These are phyloP conservation scores for Serinus canaria DNA, from an alignment of 2,113 vertebrate genomes.

Conservation along the genomic window DNA sequence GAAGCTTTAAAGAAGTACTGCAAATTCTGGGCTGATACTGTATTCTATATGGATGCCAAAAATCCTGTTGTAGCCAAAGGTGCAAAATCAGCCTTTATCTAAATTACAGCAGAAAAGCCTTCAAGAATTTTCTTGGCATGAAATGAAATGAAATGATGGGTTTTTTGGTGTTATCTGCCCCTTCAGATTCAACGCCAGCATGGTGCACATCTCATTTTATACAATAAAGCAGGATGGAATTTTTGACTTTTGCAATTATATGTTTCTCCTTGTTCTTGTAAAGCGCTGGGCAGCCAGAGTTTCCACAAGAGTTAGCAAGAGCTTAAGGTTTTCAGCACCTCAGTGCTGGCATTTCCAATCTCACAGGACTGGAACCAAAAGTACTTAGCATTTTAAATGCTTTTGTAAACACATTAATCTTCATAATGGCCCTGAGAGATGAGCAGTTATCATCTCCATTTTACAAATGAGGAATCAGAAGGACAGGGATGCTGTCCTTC, in stretches of 20 bases:
- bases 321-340: slow-evolving; percentile 36
- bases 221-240: neutral
- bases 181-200: neutral
- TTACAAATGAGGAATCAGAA: slow-evolving; percentile 56
- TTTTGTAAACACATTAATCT: slow-evolving; percentile 62
- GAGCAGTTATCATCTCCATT: slow-evolving; percentile 56
- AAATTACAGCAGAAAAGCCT: neutral
- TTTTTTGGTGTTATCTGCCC: neutral
- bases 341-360: slow-evolving; percentile 27
- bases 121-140: neutral
- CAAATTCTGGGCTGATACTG: neutral
- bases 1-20: neutral
- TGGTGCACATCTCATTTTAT: neutral
- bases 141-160: neutral
- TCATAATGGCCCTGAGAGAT: slow-evolving; percentile 57
- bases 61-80: neutral
- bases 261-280: neutral
- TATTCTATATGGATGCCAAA: neutral
- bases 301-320: slow-evolving; percentile 48
- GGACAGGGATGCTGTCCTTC: slow-evolving; percentile 32
- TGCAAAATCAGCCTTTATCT: neutral
- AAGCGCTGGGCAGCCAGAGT: neutral
- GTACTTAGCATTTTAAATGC: slow-evolving; percentile 58
- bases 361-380: slow-evolving; percentile 44
- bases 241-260: neutral